Evolutionary conservation across 1,140 invertebrate species (phyloP).

Genomic region (Aphelenchoides fujianensis): DNA sequence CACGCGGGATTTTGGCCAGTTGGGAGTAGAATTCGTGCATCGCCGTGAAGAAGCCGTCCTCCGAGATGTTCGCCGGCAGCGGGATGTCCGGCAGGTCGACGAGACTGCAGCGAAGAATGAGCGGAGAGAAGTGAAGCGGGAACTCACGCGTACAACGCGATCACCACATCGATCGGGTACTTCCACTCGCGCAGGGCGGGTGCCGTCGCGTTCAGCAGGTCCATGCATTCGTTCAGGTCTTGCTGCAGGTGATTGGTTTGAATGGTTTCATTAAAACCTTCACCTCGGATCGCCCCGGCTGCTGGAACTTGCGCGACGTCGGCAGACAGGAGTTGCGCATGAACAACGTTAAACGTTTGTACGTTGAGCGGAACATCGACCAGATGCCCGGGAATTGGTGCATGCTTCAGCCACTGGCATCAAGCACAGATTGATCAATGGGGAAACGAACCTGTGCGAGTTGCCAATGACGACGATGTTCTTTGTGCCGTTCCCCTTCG

Average conservation of each 20-base stretch:
- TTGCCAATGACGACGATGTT: conserved; percentile 7
- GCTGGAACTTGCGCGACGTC: not conserved
- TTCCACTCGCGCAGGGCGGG: not conserved
- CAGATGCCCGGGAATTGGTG: not conserved
- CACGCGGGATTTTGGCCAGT: conserved; percentile 1
- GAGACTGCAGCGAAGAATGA: no score
- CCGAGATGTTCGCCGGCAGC: not conserved
- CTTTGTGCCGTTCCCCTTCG: conserved; percentile 5
- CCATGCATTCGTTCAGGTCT: not conserved
- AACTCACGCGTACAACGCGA: conserved; percentile 10
- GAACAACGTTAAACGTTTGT: not conserved
- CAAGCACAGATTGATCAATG: not conserved
- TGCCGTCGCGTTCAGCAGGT: not conserved
- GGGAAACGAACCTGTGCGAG: not conserved
- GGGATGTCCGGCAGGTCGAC: not conserved
- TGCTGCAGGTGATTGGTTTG: not conserved
- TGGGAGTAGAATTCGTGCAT: not conserved
- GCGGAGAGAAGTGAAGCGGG: no score
- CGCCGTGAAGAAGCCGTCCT: not conserved
- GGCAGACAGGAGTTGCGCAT: conserved; percentile 10
- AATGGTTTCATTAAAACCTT: not conserved
- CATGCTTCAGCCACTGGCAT: not conserved
- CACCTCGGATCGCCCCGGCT: not conserved
- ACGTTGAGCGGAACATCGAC: not conserved
- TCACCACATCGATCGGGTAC: conserved; percentile 1